Evolutionary conservation across 2,113 vertebrate genomes (phyloP).

Genomic region (Orientallactaga bullata): DNA sequence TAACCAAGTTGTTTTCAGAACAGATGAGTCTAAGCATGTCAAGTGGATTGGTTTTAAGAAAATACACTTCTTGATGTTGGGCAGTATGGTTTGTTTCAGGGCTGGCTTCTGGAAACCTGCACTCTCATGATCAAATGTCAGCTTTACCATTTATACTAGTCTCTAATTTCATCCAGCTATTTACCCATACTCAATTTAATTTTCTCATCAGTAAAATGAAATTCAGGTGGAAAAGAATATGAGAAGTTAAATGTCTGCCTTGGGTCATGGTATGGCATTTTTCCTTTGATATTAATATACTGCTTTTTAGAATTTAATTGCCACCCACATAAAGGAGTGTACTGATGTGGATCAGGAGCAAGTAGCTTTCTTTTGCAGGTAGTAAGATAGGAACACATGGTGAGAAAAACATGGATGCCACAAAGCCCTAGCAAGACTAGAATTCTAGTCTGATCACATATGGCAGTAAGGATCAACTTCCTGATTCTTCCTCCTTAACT

Average conservation of each 20-base stretch:
- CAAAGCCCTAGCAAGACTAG: no score
- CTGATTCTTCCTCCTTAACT: no score
- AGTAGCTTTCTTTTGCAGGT: no score
- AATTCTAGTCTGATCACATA: no score
- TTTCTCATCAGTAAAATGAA: conserved; percentile 10
- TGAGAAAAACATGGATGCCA: no score
- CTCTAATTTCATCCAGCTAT: not conserved
- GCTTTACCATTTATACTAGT: not conserved
- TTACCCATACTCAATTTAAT: not conserved
- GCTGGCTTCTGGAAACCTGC: not conserved
- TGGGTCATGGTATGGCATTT: not conserved
- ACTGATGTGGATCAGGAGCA: not conserved
- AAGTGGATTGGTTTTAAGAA: not conserved
- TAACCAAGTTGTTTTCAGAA: not conserved
- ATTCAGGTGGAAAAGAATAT: not conserved
- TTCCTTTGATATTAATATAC: not conserved
- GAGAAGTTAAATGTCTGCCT: not conserved
- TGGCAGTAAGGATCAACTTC: no score
- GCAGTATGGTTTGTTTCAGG: not conserved
- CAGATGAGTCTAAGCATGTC: not conserved
- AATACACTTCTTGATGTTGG: not conserved
- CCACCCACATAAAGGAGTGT: not conserved
- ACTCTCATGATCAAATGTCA: not conserved
- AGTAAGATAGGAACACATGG: no score
- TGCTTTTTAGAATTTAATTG: not conserved